Percentiles rank a stretch among this genome's conserved stretches.
Conservation (phyloP, 2,113 vertebrate genomes). For the Calypte anna region DNA sequence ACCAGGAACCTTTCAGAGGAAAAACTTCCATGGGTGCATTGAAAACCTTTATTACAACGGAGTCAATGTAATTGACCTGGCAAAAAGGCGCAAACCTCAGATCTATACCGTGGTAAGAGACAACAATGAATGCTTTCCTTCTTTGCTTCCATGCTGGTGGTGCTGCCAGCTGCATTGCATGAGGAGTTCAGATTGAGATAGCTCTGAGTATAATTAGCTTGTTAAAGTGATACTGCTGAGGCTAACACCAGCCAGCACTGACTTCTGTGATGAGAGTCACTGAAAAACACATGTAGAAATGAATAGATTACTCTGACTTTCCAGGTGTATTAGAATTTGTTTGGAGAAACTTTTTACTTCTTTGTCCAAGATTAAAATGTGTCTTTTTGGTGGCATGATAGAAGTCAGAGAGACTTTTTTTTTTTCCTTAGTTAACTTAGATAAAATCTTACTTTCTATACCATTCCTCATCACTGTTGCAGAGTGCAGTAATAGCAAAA, state of each 20-base stretch:
- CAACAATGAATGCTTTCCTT: neutral
- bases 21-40: conserved; percentile 96
- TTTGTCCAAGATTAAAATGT: neutral
- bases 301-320: neutral
- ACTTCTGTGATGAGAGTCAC: neutral
- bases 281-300: neutral
- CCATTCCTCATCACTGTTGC: neutral
- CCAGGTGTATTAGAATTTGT: neutral
- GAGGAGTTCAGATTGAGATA: neutral
- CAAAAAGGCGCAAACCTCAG: conserved; percentile 95
- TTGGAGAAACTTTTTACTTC: neutral
- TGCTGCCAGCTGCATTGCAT: neutral
- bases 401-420: neutral
- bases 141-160: neutral
- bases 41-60: conserved; percentile 99
- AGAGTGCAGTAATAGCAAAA: neutral
- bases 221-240: neutral
- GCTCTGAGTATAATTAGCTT: neutral
- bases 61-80: conserved; percentile 95
- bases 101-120: conserved; percentile 95
- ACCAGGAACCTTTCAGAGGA: conserved; percentile 96
- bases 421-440: neutral
- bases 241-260: neutral
- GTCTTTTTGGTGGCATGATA: neutral
- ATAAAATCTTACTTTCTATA: neutral